These are phyloP conservation scores for Sphaerodactylus townsendi DNA, from an alignment of 2,113 vertebrate species.

Conservation along the genomic window DNA sequence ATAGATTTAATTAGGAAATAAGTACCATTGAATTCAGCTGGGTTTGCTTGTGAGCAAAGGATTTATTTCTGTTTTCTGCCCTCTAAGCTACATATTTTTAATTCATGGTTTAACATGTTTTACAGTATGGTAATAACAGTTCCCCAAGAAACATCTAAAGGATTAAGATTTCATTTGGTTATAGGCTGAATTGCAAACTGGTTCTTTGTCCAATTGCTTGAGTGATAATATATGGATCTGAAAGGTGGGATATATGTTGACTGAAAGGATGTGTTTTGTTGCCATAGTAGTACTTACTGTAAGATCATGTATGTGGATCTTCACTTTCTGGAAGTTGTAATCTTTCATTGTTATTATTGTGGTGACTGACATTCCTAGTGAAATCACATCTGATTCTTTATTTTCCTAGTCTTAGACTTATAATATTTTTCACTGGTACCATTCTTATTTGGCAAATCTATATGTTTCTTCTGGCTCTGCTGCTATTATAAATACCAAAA, in stretches of 20 bases:
- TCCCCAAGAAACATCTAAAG: neutral
- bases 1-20: too few species aligned
- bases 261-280: neutral
- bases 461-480: neutral
- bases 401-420: neutral
- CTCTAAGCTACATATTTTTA: too few species aligned
- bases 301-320: neutral
- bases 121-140: too few species aligned
- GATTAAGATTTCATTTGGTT: neutral
- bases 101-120: too few species aligned
- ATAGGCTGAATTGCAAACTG: neutral
- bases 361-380: neutral
- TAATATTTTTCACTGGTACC: neutral
- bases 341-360: neutral
- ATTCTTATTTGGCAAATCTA: neutral
- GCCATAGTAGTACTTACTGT: neutral
- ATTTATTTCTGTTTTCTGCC: too few species aligned
- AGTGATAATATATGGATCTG: too few species aligned
- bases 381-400: neutral
- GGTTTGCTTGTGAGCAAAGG: too few species aligned
- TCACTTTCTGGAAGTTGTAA: neutral
- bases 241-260: neutral
- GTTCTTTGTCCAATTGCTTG: too few species aligned
- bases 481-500: slow-evolving; percentile 20
- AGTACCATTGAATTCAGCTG: too few species aligned